These are phyloP conservation scores for Plecotus auritus DNA, from an alignment of 2,113 vertebrate genomes.

Conservation along the genomic window DNA sequence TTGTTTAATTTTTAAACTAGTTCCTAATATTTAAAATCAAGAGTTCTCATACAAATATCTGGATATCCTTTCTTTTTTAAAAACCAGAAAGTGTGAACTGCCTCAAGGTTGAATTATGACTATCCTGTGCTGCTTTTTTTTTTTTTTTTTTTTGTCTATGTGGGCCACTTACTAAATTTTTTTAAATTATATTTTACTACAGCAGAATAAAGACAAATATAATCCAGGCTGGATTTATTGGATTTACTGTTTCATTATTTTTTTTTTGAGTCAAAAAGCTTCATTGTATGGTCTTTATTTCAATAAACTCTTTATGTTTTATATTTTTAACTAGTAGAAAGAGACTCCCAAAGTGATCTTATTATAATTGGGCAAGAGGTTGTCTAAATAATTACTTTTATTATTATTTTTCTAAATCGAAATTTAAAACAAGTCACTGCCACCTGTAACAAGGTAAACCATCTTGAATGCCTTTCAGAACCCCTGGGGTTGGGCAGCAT, in stretches of 20 bases:
- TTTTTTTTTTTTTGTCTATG: not conserved
- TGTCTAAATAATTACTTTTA: slow-evolving; percentile 13
- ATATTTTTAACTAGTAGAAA: not conserved
- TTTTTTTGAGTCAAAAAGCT: not conserved
- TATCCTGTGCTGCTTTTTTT: not conserved
- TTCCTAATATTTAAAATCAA: not conserved
- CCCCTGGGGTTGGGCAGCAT: no score
- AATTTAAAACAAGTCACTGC: not conserved
- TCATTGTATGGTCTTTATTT: not conserved
- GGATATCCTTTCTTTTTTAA: not conserved
- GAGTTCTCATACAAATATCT: not conserved
- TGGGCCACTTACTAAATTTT: not conserved
- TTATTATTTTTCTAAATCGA: not conserved
- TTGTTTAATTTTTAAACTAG: not conserved
- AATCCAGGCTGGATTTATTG: not conserved
- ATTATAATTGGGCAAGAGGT: not conserved
- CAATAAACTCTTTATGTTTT: not conserved
- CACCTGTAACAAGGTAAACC: not conserved
- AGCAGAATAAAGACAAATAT: not conserved
- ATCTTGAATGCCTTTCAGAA: not conserved
- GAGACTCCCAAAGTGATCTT: not conserved
- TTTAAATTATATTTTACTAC: not conserved
- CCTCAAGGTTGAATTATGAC: not conserved
- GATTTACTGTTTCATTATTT: not conserved
- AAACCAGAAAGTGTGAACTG: not conserved